Percentiles rank a stretch among this genome's conserved stretches.
These are phyloP conservation scores for Gadus chalcogrammus DNA, from an alignment of 2,113 vertebrate species.

Conservation along the genomic window DNA sequence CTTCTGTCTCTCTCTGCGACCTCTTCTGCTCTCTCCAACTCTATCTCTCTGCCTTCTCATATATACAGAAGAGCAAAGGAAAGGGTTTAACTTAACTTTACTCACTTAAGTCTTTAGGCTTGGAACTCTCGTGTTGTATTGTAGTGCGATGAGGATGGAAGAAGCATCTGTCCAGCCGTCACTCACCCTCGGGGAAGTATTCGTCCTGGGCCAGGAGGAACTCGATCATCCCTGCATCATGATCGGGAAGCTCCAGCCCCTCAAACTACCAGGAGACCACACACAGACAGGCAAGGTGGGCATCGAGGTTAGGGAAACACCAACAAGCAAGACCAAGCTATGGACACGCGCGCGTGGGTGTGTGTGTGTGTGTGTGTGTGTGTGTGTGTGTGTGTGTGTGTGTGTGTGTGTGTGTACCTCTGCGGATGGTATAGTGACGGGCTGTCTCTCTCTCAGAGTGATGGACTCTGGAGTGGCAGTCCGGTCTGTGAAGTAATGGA, in stretches of 20 bases:
- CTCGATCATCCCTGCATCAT: conserved; percentile 59
- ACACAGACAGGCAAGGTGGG: not conserved
- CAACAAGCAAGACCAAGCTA: not conserved
- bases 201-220: conserved; percentile 72
- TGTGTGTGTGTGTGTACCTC: conserved; percentile 59
- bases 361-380: not conserved
- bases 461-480: conserved; percentile 71
- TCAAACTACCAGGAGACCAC: conserved; percentile 56
- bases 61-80: conserved; percentile 65
- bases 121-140: conserved; percentile 36
- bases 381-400: not conserved
- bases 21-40: conserved; percentile 1
- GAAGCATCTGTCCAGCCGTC: not conserved
- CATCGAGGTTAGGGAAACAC: not conserved
- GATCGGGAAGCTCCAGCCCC: conserved; percentile 70
- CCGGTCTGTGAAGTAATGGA: conserved; percentile 40
- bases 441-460: conserved; percentile 74
- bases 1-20: not conserved
- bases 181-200: conserved; percentile 64
- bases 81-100: not conserved
- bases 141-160: too few relatives aligned
- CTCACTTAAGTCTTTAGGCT: conserved; percentile 76
- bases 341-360: not conserved
- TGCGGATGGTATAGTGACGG: conserved; percentile 45
- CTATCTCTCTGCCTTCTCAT: conserved; percentile 57